Base-by-base conservation (phyloP, 2,888 invertebrate genomes). In the Cephus sareptanus region DNA sequence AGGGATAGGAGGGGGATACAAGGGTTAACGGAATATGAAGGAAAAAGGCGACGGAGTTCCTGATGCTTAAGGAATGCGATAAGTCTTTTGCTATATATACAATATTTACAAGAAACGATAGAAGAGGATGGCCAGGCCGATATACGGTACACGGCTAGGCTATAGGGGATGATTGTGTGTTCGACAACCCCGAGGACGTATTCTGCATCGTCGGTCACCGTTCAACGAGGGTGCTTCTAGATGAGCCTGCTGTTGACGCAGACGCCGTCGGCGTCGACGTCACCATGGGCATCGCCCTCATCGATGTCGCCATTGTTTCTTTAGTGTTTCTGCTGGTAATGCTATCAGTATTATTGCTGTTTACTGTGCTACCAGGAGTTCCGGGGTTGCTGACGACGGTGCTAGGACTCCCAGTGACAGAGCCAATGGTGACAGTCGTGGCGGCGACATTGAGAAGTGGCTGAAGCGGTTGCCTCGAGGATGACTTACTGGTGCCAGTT, bases 401-500 rank as follows among this genome's bases (percentile, higher is more conserved):
- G 73, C 78, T 79, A 82, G 77, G 82, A 80, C 73, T 79, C 79
- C n/a, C 81, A 74, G 73, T 75, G 34, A 81, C 78, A 78, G 82
- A 82, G 89, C 87, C 88, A 84, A 93, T 92, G 88, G 56, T 81
- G 76, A 87, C 81, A 76, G 94, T 92, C 83, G 93, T 89, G 83
- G 96, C 93, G 92, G 96, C 95, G 87, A 96, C 95, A 93, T 97
- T 97, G 83, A 96, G 95, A 74, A 89, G 79, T 33, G 92, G 91
- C 69, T 90, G 89, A 81, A 97, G 93, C 77, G 97, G 97, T 91
- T 96, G 96, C 87, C 97, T 93, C 81, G 93, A 92, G 77, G 91
- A 90, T 86, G 92, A 93, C 81, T 92, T 92, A 77, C 33, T 79
- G 76, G 69, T 78, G 78, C 40, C 77, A 77, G 35, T 83, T 81